Evolutionary conservation across 2,797 vertebrate genomes (phyloP).

Genomic region (Hipposideros larvatus): DNA sequence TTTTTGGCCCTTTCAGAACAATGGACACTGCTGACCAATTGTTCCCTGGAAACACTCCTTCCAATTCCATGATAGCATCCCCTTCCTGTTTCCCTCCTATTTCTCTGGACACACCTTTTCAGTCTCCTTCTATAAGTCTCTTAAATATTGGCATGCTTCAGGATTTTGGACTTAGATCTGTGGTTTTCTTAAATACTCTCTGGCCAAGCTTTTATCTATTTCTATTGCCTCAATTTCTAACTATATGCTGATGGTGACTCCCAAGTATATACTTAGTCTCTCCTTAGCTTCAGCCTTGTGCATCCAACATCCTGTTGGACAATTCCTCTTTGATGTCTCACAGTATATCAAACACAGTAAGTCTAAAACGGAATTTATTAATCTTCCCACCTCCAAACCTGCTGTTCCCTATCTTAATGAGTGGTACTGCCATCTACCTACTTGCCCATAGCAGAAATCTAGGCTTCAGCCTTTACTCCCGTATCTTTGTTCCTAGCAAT

Average conservation of each 20-base stretch:
- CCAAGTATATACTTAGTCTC: slow-evolving; percentile 36
- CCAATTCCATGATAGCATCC: neutral
- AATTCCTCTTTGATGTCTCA: slow-evolving; percentile 30
- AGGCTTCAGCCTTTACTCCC: neutral
- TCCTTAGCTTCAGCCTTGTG: slow-evolving; percentile 44
- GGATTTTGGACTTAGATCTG: slow-evolving; percentile 23
- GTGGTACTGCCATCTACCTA: neutral
- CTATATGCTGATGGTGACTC: neutral
- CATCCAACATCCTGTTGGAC: neutral
- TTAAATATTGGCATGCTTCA: neutral
- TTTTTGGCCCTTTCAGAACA: neutral
- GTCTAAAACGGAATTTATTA: slow-evolving; percentile 44
- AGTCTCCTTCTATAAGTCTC: neutral
- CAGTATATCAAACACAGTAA: neutral
- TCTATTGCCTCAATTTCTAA: slow-evolving; percentile 8
- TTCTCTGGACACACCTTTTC: neutral
- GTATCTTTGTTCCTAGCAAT: neutral
- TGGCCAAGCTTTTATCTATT: neutral
- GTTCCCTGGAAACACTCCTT: neutral
- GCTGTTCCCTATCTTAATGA: neutral
- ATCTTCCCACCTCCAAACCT: neutral
- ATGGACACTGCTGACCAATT: neutral
- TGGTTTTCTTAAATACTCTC: slow-evolving; percentile 8
- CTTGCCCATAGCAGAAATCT: neutral
- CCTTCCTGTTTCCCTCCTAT: neutral